Evolutionary conservation across 1,140 invertebrate species (phyloP), one percentile per base, ranked within the genome.

Genomic region (Eciton burchellii): DNA sequence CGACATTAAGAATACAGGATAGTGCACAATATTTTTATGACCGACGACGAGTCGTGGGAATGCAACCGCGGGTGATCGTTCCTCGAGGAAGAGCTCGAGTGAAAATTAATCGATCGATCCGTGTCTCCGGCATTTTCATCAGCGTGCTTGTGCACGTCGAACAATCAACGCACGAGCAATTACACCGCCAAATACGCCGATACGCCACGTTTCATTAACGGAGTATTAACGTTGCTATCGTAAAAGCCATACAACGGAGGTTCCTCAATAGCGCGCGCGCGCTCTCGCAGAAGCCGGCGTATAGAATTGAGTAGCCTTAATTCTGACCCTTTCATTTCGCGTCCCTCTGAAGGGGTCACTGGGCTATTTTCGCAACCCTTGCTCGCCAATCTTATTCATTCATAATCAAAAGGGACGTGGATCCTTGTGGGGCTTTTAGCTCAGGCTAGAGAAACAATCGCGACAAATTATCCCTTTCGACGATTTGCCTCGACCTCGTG

Each of bases 311-410:
- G 74, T 35, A 65, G 68, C 73, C 79, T 83, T 83, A 79, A 83
- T 83, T 76, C 81, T 45, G 82, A 83, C 77, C 76, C 86, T 88
- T 77, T 86, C 71, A 84, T 84, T 73, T 56, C 56, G 54, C 49
- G 57, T 72, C 76, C 72, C 59, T 81, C 77, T 43, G 56, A 63
- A 57, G 26, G 57, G 26, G 81, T 47, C 60, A 59, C 59, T 47
- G 29, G 52, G 65, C 49, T 82, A 79, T 56, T 70, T 79, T 79
- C 74, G 63, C 49, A 52, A 66, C 49, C 60, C 72, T 56, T 35
- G 57, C 45, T 41, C 66, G 52, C 65, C 71, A 56, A 85, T 60
- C 82, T 68, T 41, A 60, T 4, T 68, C 81, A 86, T 86, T 86
- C 84, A 84, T 84, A 85, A 85, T 83, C 84, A 63, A 72, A 72